phyloP scores from a whole-genome alignment of 2,113 vertebrate genomes.

The Apodemus speciosus region DNA sequence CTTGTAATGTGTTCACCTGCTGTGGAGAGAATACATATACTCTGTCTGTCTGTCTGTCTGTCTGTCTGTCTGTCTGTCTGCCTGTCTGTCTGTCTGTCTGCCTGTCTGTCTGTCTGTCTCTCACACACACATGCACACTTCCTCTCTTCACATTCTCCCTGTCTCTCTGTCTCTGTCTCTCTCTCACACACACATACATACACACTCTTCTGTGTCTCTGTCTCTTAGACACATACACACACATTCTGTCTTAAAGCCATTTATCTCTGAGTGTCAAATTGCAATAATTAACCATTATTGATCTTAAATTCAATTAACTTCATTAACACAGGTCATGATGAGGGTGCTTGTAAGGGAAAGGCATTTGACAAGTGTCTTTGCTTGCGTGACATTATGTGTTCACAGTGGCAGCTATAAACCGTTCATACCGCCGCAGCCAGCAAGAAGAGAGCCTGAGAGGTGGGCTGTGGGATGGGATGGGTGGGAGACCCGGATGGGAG shows the following conservation, averaged over 20 bases:
- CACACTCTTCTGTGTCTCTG: background rate
- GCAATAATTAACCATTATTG: slow-evolving; percentile 99
- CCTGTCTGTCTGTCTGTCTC: too few species aligned
- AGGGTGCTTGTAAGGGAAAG: slow-evolving; percentile 89
- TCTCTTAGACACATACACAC: background rate
- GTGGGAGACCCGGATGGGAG: slow-evolving; percentile 11
- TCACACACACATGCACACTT: background rate
- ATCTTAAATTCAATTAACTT: slow-evolving; percentile 99
- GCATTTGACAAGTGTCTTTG: slow-evolving; percentile 88
- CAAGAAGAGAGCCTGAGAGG: background rate
- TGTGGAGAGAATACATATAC: slow-evolving; percentile 84
- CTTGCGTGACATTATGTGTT: slow-evolving; percentile 83
- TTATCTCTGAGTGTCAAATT: slow-evolving; percentile 98
- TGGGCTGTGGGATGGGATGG: background rate
- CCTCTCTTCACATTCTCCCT: too few species aligned
- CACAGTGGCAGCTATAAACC: slow-evolving; percentile 72
- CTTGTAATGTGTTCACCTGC: slow-evolving; percentile 85
- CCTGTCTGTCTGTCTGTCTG: background rate
- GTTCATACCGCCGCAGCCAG: slow-evolving; percentile 59
- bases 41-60: background rate
- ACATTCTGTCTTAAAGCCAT: slow-evolving; percentile 89
- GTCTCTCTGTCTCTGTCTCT: too few species aligned
- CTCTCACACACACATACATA: slow-evolving; percentile 38
- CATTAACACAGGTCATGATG: slow-evolving; percentile 95
- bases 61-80: too few species aligned